Percentiles rank a stretch among this genome's conserved stretches.
Conservation (phyloP, 1,140 invertebrate genomes). For the Octopus sinensis region DNA sequence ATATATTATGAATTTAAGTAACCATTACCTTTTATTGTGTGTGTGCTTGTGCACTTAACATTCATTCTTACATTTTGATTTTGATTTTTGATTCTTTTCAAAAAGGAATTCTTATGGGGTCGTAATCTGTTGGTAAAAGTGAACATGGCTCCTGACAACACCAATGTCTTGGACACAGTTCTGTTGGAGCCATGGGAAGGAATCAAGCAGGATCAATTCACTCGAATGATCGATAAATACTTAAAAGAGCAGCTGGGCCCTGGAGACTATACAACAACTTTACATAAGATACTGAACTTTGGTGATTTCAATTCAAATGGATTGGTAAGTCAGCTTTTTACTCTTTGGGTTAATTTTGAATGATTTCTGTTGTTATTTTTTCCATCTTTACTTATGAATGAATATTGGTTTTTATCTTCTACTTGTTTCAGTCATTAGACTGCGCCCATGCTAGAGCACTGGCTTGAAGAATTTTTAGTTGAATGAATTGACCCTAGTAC, state of each 20-base stretch:
- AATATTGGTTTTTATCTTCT: neutral
- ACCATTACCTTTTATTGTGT: neutral
- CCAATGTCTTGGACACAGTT: neutral
- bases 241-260: slow-evolving; percentile 23
- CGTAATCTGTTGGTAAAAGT: neutral
- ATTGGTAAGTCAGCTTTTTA: slow-evolving; percentile 21
- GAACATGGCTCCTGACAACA: neutral
- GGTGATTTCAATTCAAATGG: slow-evolving; percentile 34
- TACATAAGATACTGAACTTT: slow-evolving; percentile 23
- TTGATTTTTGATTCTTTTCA: neutral
- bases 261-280: slow-evolving; percentile 17
- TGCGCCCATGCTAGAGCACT: no score
- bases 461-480: no score
- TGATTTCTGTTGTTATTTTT: no score
- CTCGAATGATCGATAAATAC: slow-evolving; percentile 17
- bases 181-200: slow-evolving; percentile 22
- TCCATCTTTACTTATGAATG: neutral
- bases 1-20: neutral
- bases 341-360: no score
- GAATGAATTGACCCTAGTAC: no score
- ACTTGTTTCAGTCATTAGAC: no score
- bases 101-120: neutral
- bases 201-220: slow-evolving; percentile 26
- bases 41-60: neutral
- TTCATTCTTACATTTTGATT: neutral